phyloP scores from a whole-genome alignment of 1,140 invertebrate species.

The Harlomillsia oculata region DNA sequence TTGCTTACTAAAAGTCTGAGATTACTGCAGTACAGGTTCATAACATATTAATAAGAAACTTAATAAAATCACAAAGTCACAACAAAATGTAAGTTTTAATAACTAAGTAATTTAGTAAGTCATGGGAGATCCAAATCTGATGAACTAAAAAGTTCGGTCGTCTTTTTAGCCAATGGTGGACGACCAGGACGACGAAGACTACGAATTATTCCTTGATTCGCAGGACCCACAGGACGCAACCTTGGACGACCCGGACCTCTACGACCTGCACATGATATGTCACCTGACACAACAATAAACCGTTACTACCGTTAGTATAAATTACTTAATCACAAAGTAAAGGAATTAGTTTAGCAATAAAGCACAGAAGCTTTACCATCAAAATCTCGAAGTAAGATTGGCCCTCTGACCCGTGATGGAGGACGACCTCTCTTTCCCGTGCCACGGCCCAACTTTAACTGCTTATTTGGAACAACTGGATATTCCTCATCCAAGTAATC shows the following conservation, averaged over 20 bases:
- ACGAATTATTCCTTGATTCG: slow-evolving; percentile 50
- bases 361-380: too few relatives aligned
- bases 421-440: slow-evolving; percentile 24
- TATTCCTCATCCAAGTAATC: slow-evolving; percentile 8
- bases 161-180: slow-evolving; percentile 38
- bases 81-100: too few relatives aligned
- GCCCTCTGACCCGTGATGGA: slow-evolving; percentile 11
- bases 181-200: slow-evolving; percentile 44
- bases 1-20: too few relatives aligned
- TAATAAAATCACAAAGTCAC: too few relatives aligned
- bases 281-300: not conserved
- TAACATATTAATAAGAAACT: too few relatives aligned
- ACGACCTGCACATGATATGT: not conserved
- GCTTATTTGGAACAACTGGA: not conserved
- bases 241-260: slow-evolving; percentile 53
- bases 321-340: too few relatives aligned
- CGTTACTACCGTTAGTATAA: not conserved
- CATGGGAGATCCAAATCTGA: too few relatives aligned
- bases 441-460: slow-evolving; percentile 15
- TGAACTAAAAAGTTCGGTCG: too few relatives aligned
- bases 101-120: too few relatives aligned
- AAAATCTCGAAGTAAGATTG: slow-evolving; percentile 10
- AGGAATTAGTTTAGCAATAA: too few relatives aligned
- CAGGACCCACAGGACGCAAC: slow-evolving; percentile 52
- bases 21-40: too few relatives aligned